Evolutionary conservation across 2,888 invertebrate species (phyloP).

Genomic region (Caenorhabditis sinica): DNA sequence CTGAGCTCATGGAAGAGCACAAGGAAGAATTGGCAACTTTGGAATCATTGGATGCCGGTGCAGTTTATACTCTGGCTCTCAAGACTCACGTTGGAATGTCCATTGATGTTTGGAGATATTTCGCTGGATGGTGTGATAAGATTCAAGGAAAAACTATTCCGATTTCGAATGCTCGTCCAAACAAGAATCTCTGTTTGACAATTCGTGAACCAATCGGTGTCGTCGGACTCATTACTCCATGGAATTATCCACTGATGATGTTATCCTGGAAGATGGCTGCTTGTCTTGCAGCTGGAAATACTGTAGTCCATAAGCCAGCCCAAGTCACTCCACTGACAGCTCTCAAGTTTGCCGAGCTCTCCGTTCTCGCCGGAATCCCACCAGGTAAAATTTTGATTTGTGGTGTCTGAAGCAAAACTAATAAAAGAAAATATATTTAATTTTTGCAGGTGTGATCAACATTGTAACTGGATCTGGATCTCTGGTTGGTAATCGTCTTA

Average conservation of each 20-base stretch:
- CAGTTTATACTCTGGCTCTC: conserved; percentile 95
- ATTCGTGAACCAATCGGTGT: conserved; percentile 88
- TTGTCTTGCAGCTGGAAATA: conserved; percentile 96
- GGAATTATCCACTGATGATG: conserved; percentile 99
- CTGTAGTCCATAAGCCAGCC: conserved; percentile 96
- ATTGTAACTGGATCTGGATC: conserved; percentile 87
- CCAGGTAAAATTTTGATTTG: conserved; percentile 87
- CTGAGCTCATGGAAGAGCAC: conserved; percentile 95
- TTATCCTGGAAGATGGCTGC: conserved; percentile 99
- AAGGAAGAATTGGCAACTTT: conserved; percentile 96
- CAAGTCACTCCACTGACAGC: conserved; percentile 92
- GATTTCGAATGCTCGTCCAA: conserved; percentile 93
- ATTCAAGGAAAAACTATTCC: conserved; percentile 93
- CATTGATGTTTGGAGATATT: conserved; percentile 96
- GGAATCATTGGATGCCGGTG: conserved; percentile 95
- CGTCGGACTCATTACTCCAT: conserved; percentile 94
- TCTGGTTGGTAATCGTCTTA: conserved; percentile 68
- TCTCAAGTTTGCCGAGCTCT: conserved; percentile 94
- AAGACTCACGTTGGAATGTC: conserved; percentile 99
- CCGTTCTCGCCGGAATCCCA: conserved; percentile 93
- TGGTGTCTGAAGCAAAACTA: neutral
- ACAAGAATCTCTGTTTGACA: conserved; percentile 92
- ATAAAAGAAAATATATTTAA: neutral
- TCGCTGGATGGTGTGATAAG: conserved; percentile 96
- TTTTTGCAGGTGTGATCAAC: conserved; percentile 88